These are phyloP conservation scores for Neosalanx taihuensis DNA, from an alignment of 2,797 vertebrate genomes.

Conservation along the genomic window DNA sequence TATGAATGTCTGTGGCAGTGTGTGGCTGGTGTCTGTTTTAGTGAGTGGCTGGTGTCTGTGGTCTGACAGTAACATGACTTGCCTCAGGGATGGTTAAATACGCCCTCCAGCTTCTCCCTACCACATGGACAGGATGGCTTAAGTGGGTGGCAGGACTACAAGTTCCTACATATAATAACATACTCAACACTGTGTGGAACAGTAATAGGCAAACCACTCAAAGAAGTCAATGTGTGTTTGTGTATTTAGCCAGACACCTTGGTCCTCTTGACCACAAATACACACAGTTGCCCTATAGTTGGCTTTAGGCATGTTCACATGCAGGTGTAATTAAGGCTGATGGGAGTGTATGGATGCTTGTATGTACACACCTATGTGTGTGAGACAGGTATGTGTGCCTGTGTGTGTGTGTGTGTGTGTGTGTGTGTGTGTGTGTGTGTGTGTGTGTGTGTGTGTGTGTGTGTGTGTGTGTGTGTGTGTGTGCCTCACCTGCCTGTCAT, in stretches of 20 bases:
- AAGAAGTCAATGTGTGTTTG: background rate
- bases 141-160: slow-evolving; percentile 55
- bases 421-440: background rate
- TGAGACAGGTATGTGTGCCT: slow-evolving; percentile 32
- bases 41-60: background rate
- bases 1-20: slow-evolving; percentile 22
- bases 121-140: slow-evolving; percentile 45
- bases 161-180: slow-evolving; percentile 48
- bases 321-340: background rate
- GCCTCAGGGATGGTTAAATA: slow-evolving; percentile 67
- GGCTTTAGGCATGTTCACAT: background rate
- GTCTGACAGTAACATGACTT: slow-evolving; percentile 67
- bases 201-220: background rate
- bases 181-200: background rate
- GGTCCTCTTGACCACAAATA: background rate
- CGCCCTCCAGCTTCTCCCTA: slow-evolving; percentile 57
- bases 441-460: slow-evolving; percentile 26
- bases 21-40: no score
- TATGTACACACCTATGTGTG: slow-evolving; percentile 22
- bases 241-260: background rate
- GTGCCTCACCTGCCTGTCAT: slow-evolving; percentile 69
- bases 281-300: background rate
- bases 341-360: background rate
- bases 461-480: slow-evolving; percentile 56
- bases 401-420: slow-evolving; percentile 44